These are phyloP conservation scores for Tor tambroides DNA, from an alignment of 2,113 vertebrate species.

Conservation along the genomic window DNA sequence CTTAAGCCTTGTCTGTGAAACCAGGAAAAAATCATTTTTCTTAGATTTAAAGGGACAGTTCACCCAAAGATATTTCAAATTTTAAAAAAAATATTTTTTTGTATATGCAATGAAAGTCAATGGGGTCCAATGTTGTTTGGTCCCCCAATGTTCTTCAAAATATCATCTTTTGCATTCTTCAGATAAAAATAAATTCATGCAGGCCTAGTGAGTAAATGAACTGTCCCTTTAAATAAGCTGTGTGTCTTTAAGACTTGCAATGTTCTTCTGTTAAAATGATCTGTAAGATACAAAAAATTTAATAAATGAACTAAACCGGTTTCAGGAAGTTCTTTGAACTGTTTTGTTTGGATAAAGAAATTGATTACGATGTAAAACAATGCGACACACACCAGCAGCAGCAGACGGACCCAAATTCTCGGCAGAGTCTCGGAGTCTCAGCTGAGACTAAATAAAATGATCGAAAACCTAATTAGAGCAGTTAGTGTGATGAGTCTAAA, in stretches of 20 bases:
- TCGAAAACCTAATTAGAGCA: slow-evolving; percentile 33
- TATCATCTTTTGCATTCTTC: neutral
- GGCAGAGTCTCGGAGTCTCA: neutral
- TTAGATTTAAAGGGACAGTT: neutral
- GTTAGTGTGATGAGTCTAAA: slow-evolving; percentile 32
- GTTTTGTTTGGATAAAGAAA: neutral
- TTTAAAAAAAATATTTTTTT: neutral
- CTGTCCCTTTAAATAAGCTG: neutral
- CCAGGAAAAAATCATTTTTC: too few species aligned
- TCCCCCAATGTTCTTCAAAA: neutral
- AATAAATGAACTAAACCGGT: neutral
- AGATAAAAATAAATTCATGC: neutral
- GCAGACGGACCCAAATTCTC: neutral
- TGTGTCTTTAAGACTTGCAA: neutral
- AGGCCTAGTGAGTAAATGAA: neutral
- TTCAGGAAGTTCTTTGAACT: neutral
- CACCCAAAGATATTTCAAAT: neutral
- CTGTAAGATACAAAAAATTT: neutral
- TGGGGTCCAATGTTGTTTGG: neutral
- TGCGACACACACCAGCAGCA: neutral
- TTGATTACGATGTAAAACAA: neutral
- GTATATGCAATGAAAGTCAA: neutral
- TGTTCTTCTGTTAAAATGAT: neutral
- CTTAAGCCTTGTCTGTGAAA: too few species aligned
- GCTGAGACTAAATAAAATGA: slow-evolving; percentile 8